Evolutionary conservation across 2,797 vertebrate genomes (phyloP).

Genomic region (Chlorospingus semifuscus): DNA sequence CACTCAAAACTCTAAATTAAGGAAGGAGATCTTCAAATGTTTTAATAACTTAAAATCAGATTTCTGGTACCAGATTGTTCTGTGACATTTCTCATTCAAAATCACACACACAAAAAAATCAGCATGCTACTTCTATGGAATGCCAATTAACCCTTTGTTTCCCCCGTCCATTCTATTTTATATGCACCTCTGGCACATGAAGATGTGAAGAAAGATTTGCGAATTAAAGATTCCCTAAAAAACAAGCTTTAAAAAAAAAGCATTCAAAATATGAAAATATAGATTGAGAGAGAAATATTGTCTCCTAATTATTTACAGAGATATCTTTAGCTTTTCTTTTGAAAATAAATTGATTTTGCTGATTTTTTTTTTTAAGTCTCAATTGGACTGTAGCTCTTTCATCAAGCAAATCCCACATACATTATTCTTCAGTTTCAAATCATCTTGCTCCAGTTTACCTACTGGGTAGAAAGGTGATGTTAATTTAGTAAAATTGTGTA

Average conservation of each 20-base stretch:
- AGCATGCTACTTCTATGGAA: background rate
- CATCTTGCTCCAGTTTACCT: background rate
- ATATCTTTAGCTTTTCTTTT: background rate
- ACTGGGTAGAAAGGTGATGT: background rate
- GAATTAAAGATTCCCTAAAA: background rate
- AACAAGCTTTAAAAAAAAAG: rapidly evolving
- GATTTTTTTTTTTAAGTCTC: background rate
- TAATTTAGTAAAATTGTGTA: background rate
- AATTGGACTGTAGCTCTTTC: background rate
- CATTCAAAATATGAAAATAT: background rate
- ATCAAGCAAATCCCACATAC: background rate
- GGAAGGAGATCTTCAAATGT: background rate
- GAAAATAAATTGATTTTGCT: background rate
- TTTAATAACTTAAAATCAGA: background rate
- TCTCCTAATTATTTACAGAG: background rate
- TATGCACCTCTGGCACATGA: background rate
- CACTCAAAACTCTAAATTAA: background rate
- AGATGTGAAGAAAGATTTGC: background rate
- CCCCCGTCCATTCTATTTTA: background rate
- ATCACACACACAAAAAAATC: background rate
- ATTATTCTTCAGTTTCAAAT: background rate
- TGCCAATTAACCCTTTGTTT: background rate
- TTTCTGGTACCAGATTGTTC: background rate
- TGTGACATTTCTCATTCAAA: background rate
- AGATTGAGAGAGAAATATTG: background rate